Base-by-base conservation (phyloP, 1,140 invertebrate species). In the Diplogasteroides magnus region DNA sequence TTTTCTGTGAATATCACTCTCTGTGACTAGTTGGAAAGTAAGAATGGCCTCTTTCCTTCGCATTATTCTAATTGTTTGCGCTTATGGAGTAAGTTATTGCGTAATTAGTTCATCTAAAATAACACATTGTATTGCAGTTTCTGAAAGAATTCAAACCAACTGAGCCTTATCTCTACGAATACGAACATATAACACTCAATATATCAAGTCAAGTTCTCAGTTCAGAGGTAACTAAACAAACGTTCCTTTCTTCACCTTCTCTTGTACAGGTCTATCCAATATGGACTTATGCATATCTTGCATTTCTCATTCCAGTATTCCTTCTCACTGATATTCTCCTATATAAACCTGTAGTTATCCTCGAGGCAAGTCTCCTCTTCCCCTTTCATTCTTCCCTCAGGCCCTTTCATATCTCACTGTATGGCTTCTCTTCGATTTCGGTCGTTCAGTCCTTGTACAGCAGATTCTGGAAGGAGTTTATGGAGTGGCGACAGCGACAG, bases 331-430 rank as follows among this genome's bases (percentile, higher is more conserved):
- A 93, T 84, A 88, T 91, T 75, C 78, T 91, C 32, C 84, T 90
- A 72, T 95, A 95, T 80, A 94, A 94, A 81, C 90, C 90, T 2
- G 85, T 94, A 0, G 91, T 95, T 29, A 86, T 94, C 29, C 79
- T 91, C 55, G 88, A 90, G 75, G 90, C 87, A 48, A 48, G 37
- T 11, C 6, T 48, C 19, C 19, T 48, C n/a, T 48, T 19, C 37
- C 6, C 6, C 37, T 48, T 19, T 19, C 37, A 11, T 11, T 6
- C 19, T 11, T 48, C 6, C 6, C 19, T 48, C 37, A 48, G 37
- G 68, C 68, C 1, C 37, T 84, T 3, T 77, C 77, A 56, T 90
- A 89, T 23, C 87, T 91, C 28, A 84, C 85, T 19, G 87, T 90
- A 25, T 91, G 89, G 87, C 83, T 85, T 32, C 85, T 91, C 72